Percentiles rank a stretch among this genome's conserved stretches.
Conservation (phyloP, 2,888 invertebrate species). For the Dendrolimus houi region DNA sequence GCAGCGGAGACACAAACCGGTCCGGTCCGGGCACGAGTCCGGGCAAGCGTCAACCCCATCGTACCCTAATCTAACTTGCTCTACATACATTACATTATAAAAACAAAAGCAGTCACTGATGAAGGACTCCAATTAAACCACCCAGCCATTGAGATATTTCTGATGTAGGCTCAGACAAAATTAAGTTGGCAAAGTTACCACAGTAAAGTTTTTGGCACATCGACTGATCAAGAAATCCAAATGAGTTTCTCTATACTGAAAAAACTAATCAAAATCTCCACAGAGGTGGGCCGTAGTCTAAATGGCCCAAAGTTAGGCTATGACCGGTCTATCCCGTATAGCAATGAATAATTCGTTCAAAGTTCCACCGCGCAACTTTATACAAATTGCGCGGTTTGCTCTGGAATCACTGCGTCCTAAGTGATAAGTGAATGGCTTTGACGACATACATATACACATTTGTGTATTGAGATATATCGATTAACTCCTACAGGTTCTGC, state of each 20-base stretch:
- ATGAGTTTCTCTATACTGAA: conserved; percentile 5
- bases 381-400: conserved; percentile 51
- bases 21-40: no score
- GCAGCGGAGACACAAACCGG: no score
- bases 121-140: no score
- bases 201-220: neutral
- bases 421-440: conserved; percentile 15
- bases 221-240: neutral
- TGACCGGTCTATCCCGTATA: conserved; percentile 42
- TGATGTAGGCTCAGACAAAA: no score
- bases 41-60: no score
- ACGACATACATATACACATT: neutral
- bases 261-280: conserved; percentile 13
- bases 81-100: no score
- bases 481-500: no score
- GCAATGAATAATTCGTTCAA: conserved; percentile 61
- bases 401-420: conserved; percentile 24
- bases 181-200: no score
- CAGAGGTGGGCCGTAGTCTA: conserved; percentile 7
- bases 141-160: no score
- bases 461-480: no score
- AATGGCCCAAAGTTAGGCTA: conserved; percentile 25
- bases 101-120: no score
- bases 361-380: conserved; percentile 53
- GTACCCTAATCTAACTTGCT: no score